Evolutionary conservation across 2,888 invertebrate species (phyloP), one percentile per base, ranked within the genome.

Genomic region (Tineola bisselliella): DNA sequence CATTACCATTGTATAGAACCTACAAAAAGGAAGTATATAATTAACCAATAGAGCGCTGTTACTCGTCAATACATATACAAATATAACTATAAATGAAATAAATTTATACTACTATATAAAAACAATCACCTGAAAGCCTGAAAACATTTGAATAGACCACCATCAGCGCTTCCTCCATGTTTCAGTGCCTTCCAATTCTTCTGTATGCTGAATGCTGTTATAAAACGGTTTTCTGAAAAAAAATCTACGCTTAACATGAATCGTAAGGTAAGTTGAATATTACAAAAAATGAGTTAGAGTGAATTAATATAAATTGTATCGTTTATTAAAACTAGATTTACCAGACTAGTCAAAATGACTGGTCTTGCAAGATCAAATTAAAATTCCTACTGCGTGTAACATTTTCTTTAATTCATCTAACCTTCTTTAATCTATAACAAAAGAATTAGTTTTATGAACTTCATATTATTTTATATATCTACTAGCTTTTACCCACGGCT

Each of bases 151-250:
- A 86, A 86, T 3, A 86, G 66, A 0, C 86, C 86, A 1, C 86
- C 86, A 8, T 87, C 86, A 38, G 84, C 79, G 17, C 79, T 82
- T 19, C 86, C 86, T 33, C 86, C 86, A 66, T 81, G 63, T 63
- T 86, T 86, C 18, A 87, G 66, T 61, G 84, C 81, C 67, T 83
- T 83, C 86, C 86, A 87, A 64, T 87, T 87, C 70, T 79, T 82
- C 64, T 86, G 86, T 1, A 86, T 68, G 68, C 76, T 76, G 71
- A 87, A 87, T 61, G 86, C 84, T 63, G 81, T 63, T 73, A 84
- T 71, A 64, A 70, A 75, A 67, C 64, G 72, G 63, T 80, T 84
- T 38, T 69, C 86, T 86, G 54, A 1, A 38, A 38, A 38, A 38
- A 38, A 4, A 38, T 2, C 3, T n/a, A 38, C 25, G 25, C 12